phyloP scores from a whole-genome alignment of 2,888 invertebrate genomes.

The Emesis russula region DNA sequence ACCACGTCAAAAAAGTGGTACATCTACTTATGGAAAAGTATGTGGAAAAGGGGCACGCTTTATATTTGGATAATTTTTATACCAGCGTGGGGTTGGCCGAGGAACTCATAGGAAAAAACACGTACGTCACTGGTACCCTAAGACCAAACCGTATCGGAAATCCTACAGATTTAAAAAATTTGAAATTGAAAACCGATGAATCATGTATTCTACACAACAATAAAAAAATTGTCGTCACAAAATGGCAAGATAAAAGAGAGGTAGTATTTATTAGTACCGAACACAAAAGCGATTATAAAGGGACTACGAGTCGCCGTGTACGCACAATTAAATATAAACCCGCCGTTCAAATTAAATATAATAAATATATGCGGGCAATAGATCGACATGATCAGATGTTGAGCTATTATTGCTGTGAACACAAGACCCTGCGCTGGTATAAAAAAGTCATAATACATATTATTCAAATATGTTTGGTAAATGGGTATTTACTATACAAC shows the following conservation, averaged over 20 bases:
- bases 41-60: not conserved
- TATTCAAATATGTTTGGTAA: conserved; percentile 25
- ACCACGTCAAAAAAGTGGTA: conserved; percentile 85
- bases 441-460: conserved; percentile 10
- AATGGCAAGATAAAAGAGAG: conserved; percentile 85
- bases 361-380: conserved; percentile 50
- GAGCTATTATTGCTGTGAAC: conserved; percentile 37
- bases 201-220: conserved; percentile 68
- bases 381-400: conserved; percentile 47
- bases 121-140: conserved; percentile 79
- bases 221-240: conserved; percentile 58
- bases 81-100: not conserved
- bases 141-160: conserved; percentile 75
- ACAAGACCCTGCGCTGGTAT: not conserved
- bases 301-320: conserved; percentile 44
- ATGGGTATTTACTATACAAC: not conserved
- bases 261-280: conserved; percentile 87
- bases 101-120: not conserved
- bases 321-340: conserved; percentile 51
- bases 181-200: conserved; percentile 74
- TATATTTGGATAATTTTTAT: not conserved
- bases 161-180: conserved; percentile 48
- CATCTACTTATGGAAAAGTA: conserved; percentile 42
- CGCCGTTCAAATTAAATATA: conserved; percentile 33
- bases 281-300: conserved; percentile 63